Evolutionary conservation across 2,113 vertebrate genomes (phyloP).

Genomic region (Tragelaphus strepsiceros): DNA sequence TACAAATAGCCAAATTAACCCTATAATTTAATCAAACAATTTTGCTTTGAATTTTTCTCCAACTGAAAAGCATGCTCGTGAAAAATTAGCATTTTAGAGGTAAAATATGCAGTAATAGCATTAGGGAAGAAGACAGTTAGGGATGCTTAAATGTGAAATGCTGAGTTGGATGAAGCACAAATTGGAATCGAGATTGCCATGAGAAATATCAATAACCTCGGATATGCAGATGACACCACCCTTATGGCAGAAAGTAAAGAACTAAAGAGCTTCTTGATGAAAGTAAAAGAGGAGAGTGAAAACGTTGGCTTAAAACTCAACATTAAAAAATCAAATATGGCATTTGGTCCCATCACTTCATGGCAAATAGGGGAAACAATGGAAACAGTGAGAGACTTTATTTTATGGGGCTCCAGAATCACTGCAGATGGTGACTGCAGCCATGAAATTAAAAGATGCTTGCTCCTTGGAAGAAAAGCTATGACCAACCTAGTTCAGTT

Average conservation of each 20-base stretch:
- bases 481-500: neutral
- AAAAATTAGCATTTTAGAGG: neutral
- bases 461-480: neutral
- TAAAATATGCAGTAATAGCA: neutral
- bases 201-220: neutral
- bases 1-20: neutral
- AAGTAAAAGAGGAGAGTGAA: neutral
- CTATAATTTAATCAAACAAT: neutral
- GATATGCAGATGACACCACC: neutral
- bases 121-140: neutral
- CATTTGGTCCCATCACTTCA: neutral
- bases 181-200: neutral
- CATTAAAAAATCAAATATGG: neutral
- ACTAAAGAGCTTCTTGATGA: neutral
- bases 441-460: neutral
- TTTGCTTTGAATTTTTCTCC: neutral
- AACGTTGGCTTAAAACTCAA: neutral
- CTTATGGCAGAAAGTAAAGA: neutral
- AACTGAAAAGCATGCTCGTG: neutral
- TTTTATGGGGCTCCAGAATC: fast-evolving
- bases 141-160: neutral
- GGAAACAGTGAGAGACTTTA: neutral
- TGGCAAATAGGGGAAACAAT: neutral
- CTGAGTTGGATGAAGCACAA: neutral
- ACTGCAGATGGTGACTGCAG: neutral